Percentiles rank a stretch among this genome's conserved stretches.
These are phyloP conservation scores for Bombus waltoni DNA, from an alignment of 1,140 invertebrate species.

Conservation along the genomic window DNA sequence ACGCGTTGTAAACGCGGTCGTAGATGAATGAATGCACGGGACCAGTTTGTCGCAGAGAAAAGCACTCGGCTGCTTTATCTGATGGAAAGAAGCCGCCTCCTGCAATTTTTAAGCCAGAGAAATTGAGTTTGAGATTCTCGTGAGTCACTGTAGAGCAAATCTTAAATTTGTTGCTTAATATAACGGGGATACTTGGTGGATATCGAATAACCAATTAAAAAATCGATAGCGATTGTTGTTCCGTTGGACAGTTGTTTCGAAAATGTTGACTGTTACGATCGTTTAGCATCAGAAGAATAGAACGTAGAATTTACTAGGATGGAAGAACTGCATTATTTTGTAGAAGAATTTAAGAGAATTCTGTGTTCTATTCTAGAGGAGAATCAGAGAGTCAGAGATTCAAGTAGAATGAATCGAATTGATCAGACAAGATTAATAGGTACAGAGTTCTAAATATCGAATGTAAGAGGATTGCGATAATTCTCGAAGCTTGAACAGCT, in stretches of 20 bases:
- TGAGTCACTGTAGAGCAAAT: conserved; percentile 44
- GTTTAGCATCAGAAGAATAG: too few species aligned
- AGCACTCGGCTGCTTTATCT: conserved; percentile 77
- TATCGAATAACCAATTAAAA: too few species aligned
- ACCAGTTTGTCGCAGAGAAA: conserved; percentile 55
- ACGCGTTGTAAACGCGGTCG: conserved; percentile 5
- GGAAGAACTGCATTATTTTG: too few species aligned
- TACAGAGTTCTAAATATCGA: not conserved
- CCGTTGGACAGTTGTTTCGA: not conserved
- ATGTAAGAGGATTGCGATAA: not conserved
- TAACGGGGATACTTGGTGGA: too few species aligned
- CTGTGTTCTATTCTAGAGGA: too few species aligned
- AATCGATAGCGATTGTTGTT: too few species aligned
- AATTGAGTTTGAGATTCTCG: conserved; percentile 37
- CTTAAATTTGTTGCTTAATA: conserved; percentile 1
- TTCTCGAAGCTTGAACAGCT: not conserved
- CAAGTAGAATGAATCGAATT: too few species aligned
- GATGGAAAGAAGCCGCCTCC: conserved; percentile 74
- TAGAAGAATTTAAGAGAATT: too few species aligned
- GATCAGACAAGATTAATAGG: too few species aligned
- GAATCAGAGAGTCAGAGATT: too few species aligned
- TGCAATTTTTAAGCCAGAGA: conserved; percentile 54
- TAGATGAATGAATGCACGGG: conserved; percentile 29
- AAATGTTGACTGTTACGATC: too few species aligned
- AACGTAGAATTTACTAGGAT: too few species aligned